phyloP scores from a whole-genome alignment of 2,797 vertebrate genomes.

The Zenarchopterus dispar region DNA sequence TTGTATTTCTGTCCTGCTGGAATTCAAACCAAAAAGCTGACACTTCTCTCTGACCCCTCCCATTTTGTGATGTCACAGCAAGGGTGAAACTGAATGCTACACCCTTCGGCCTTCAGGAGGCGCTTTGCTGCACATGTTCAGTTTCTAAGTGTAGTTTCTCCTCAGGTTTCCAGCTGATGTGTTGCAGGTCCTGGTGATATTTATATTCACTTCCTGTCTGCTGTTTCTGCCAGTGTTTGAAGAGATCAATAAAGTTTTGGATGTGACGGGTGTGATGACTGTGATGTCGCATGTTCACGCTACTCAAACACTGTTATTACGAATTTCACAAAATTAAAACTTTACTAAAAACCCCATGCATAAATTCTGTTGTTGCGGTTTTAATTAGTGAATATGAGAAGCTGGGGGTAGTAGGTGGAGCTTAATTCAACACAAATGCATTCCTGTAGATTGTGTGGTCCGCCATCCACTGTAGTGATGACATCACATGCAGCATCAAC shows the following conservation, averaged over 20 bases:
- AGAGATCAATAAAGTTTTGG: slow-evolving; percentile 56
- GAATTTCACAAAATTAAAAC: no score
- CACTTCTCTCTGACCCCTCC: slow-evolving; percentile 9
- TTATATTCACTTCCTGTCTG: slow-evolving; percentile 16
- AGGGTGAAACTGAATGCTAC: neutral
- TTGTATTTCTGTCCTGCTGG: slow-evolving; percentile 40
- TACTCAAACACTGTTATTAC: no score
- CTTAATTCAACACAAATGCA: no score
- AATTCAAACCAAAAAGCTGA: slow-evolving; percentile 7
- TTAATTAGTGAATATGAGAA: no score
- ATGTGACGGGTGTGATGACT: slow-evolving; percentile 6
- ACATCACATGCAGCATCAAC: no score
- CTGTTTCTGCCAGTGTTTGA: slow-evolving; percentile 43
- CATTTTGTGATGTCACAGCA: slow-evolving; percentile 5
- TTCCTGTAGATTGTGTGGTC: no score
- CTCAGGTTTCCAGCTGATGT: slow-evolving; percentile 45
- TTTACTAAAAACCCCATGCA: no score
- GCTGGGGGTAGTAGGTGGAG: no score
- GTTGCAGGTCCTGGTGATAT: slow-evolving; percentile 17
- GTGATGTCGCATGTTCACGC: no score
- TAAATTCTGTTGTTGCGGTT: no score
- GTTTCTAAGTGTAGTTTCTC: slow-evolving; percentile 19
- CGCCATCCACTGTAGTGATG: no score
- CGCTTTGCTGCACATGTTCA: slow-evolving; percentile 20
- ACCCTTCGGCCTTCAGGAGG: neutral